Evolutionary conservation across 2,888 invertebrate genomes (phyloP).

Genomic region (Drosophila parthenogenetica): DNA sequence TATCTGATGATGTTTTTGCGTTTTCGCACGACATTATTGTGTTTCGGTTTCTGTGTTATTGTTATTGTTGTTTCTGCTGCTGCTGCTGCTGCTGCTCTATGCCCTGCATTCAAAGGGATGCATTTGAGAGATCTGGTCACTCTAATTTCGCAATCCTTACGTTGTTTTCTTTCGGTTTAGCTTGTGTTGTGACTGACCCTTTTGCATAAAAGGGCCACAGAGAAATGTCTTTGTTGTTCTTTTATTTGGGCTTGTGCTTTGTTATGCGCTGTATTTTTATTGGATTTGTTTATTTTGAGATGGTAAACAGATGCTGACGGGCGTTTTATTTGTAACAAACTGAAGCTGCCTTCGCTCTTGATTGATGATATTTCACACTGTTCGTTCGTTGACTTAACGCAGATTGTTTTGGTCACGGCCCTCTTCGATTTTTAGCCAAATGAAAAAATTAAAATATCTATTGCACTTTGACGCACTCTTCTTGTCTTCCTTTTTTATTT

Average conservation of each 20-base stretch:
- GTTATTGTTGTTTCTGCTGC: conserved; percentile 15
- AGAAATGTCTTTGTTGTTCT: conserved; percentile 27
- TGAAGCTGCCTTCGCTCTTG: conserved; percentile 20
- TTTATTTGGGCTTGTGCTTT: conserved; percentile 37
- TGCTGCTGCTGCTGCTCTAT: conserved; percentile 29
- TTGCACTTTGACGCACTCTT: conserved; percentile 54
- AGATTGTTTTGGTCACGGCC: conserved; percentile 48
- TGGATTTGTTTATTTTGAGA: conserved; percentile 67
- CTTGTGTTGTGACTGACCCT: conserved; percentile 22
- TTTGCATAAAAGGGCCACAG: conserved; percentile 14
- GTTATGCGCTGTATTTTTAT: conserved; percentile 35
- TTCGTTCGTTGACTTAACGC: conserved; percentile 55
- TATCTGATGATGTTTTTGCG: conserved; percentile 89
- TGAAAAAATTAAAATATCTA: conserved; percentile 46
- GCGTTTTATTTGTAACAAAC: conserved; percentile 60
- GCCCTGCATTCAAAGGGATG: conserved; percentile 51
- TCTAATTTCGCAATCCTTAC: conserved; percentile 37
- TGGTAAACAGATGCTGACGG: conserved; percentile 60
- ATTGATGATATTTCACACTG: conserved; percentile 39
- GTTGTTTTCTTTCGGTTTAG: conserved; percentile 27
- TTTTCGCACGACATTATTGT: conserved; percentile 88
- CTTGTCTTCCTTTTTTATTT: not conserved
- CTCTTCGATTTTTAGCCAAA: conserved; percentile 58
- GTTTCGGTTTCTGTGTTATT: conserved; percentile 8
- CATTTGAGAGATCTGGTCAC: conserved; percentile 51